Conservation (phyloP, 2,797 vertebrate species). For the Sparus aurata region DNA sequence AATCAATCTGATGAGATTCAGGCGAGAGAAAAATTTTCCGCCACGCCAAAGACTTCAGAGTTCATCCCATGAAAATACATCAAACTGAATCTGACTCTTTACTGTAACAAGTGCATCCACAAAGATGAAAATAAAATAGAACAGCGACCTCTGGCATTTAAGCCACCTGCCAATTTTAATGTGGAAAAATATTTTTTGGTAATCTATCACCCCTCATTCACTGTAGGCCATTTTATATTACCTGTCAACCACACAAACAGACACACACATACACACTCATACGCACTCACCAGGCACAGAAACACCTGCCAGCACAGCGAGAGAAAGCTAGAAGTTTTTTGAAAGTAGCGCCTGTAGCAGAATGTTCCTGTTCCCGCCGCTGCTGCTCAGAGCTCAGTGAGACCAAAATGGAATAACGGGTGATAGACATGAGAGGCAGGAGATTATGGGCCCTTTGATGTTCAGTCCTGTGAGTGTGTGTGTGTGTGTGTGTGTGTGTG, state of each 20-base stretch:
- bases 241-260: not conserved
- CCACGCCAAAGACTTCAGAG: not conserved
- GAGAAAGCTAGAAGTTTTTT: constrained; percentile 34
- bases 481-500: constrained; percentile 6
- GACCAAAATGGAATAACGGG: constrained; percentile 52
- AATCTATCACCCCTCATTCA: constrained; percentile 9
- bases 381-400: constrained; percentile 43
- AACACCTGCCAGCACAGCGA: constrained; percentile 38
- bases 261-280: not conserved
- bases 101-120: not conserved
- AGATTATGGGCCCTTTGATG: constrained; percentile 68
- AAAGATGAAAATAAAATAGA: constrained; percentile 1
- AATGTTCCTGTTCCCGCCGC: constrained; percentile 44
- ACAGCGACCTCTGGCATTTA: no score
- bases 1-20: constrained; percentile 17
- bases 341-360: constrained; percentile 59
- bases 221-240: not conserved
- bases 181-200: not conserved
- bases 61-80: not conserved
- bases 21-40: not conserved
- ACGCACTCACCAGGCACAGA: constrained; percentile 8
- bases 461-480: constrained; percentile 36
- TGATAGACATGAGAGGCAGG: constrained; percentile 63
- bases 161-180: not conserved
- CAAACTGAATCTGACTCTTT: not conserved